Evolutionary conservation across 2,888 invertebrate genomes (phyloP).

Genomic region (Myathropa florea): DNA sequence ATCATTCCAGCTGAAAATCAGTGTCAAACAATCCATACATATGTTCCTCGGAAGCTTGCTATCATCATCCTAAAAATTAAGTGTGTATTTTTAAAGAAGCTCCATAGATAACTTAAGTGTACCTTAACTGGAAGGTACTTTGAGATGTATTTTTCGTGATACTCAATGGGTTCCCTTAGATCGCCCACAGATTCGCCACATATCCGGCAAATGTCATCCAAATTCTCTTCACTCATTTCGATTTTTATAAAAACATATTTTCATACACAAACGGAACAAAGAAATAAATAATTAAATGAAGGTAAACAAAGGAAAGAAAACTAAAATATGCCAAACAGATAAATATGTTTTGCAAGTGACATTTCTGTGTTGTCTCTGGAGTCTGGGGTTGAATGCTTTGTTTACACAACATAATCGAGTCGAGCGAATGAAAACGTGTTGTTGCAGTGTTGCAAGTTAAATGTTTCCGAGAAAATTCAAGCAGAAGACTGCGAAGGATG

Average conservation of each 20-base stretch:
- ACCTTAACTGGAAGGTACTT: slow-evolving; percentile 64
- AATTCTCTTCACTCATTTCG: slow-evolving; percentile 15
- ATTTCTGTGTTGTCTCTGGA: slow-evolving; percentile 2
- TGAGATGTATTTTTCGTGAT: slow-evolving; percentile 32
- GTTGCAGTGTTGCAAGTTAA: slow-evolving; percentile 1
- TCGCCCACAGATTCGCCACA: slow-evolving; percentile 32
- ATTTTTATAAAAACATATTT: neutral
- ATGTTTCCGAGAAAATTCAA: slow-evolving; percentile 8
- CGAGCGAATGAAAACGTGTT: neutral
- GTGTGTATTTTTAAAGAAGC: neutral
- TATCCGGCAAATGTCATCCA: slow-evolving; percentile 47
- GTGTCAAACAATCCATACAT: slow-evolving; percentile 33
- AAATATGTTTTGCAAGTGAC: neutral
- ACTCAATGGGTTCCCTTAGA: slow-evolving; percentile 3
- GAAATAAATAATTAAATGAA: neutral
- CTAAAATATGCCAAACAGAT: neutral
- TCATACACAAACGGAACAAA: neutral
- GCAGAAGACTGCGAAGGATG: neutral
- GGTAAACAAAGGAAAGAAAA: neutral
- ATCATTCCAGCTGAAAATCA: slow-evolving; percentile 43
- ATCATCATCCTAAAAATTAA: slow-evolving; percentile 17
- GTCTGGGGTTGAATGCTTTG: slow-evolving; percentile 15
- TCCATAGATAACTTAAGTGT: neutral
- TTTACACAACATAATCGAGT: slow-evolving; percentile 48
- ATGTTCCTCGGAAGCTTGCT: slow-evolving; percentile 28